Conservation (phyloP, 2,113 vertebrate species). For the Platycercus adscitus region DNA sequence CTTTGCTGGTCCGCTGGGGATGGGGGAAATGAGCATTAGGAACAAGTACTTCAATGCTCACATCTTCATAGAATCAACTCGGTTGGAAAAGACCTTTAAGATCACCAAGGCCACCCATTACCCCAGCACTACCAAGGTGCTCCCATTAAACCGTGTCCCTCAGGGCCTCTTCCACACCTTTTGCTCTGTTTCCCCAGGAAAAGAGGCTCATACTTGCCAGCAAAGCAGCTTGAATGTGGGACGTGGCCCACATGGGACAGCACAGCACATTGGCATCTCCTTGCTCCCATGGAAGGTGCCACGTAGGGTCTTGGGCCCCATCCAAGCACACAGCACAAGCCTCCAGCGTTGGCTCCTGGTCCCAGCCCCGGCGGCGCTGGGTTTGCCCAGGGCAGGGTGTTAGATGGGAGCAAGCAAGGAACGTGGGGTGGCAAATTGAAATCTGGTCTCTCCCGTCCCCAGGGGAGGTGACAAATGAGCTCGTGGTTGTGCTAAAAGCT, state of each 20-base stretch:
- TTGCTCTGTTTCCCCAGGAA: neutral
- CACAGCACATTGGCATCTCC: rapidly evolving
- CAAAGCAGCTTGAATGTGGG: neutral
- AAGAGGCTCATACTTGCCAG: neutral
- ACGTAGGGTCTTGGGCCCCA: neutral
- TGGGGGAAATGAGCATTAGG: neutral
- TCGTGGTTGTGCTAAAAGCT: constrained; percentile 51
- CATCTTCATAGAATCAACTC: neutral
- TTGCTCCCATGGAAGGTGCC: rapidly evolving
- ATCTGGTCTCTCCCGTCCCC: constrained; percentile 3
- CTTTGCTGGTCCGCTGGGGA: neutral
- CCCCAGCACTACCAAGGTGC: neutral
- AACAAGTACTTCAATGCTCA: neutral
- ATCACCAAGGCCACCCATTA: neutral
- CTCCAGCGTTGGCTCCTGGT: rapidly evolving
- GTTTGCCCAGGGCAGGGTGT: neutral
- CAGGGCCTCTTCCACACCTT: neutral
- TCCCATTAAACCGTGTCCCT: neutral
- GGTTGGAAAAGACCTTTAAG: neutral
- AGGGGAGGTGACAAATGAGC: constrained; percentile 30
- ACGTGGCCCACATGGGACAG: neutral
- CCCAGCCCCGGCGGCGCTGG: neutral
- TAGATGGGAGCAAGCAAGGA: neutral
- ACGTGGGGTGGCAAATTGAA: neutral
- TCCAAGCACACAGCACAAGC: neutral